phyloP scores from a whole-genome alignment of 2,888 invertebrate genomes.

The Synanthedon formicaeformis region DNA sequence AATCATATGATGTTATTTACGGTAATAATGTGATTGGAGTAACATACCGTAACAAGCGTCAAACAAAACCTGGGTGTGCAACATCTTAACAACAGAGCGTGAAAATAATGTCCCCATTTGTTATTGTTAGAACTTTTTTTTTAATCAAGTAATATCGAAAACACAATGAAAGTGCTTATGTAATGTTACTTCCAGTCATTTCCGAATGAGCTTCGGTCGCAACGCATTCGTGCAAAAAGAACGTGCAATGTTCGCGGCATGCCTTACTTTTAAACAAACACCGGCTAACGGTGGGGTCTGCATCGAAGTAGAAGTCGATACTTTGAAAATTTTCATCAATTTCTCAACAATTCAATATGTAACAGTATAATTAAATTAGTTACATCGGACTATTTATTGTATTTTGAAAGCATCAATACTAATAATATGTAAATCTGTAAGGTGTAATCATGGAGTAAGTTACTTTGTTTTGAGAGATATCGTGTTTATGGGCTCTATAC shows the following conservation, averaged over 20 bases:
- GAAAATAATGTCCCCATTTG: slow-evolving; percentile 23
- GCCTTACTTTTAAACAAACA: neutral
- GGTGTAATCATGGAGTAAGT: no score
- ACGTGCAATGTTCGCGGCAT: neutral
- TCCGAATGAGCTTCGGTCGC: slow-evolving; percentile 12
- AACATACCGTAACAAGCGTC: neutral
- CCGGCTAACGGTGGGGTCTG: neutral
- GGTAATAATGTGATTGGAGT: neutral
- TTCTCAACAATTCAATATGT: no score
- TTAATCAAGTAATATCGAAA: slow-evolving; percentile 30
- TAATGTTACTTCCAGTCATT: slow-evolving; percentile 27
- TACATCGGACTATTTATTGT: no score
- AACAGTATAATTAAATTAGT: no score
- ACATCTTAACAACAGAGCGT: slow-evolving; percentile 16
- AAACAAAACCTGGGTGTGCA: slow-evolving; percentile 3
- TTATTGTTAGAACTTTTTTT: slow-evolving; percentile 8
- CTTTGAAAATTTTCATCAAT: no score
- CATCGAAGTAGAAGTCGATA: no score
- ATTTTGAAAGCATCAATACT: no score
- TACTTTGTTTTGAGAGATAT: no score
- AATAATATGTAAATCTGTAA: no score
- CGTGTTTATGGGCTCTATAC: no score
- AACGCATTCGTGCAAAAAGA: slow-evolving; percentile 24
- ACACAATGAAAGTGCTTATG: slow-evolving; percentile 50
- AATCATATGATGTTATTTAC: neutral